Base-by-base conservation (phyloP, 2,113 vertebrate genomes). In the Nicator chloris region DNA sequence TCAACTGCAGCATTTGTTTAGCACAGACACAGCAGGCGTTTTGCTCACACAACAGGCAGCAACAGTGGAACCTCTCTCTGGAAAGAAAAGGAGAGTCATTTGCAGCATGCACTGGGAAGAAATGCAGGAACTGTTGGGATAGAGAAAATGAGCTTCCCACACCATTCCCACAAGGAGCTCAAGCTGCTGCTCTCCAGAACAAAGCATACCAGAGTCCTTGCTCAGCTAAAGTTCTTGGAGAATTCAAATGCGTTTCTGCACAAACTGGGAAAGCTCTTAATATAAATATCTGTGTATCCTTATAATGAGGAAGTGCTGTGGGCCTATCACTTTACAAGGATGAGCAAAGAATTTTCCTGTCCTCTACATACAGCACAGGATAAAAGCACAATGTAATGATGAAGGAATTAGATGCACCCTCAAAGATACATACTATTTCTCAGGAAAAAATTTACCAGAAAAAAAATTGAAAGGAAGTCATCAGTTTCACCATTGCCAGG, bases 1-100 rank as follows among this genome's bases (percentile, higher is more conserved):
- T 21, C 68, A 35, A 9, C 26, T 5, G 4, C 10, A 15, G 44
- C 1, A 1, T 39, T 76, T 0, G 0, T 37, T 59, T 68, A 71
- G 57, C 44, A 79, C 40, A 76, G 68, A 19, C 37, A 22, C 8
- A 44, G 82, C 39, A 61, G 42, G 35, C 5, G 18, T 56, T 80
- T 80, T 86, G 26, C 26, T 72, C 63, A 40, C 44, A 8, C 19
- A 64, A 27, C 19, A 65, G 72, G 40, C 45, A 89, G 60, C 40
- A 82, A 45, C 14, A 33, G 42, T 4, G 40, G 42, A 82, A 59
- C 23, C 7, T 59, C 15, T 42, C 78, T 15, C 9, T 6, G 14
- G 45, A 49, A 47, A 54, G 37, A 75, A 39, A 14, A 47, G n/a
- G 13, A 79, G 49, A 56, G 19, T 28, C 69, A 56, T 13, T 19